These are phyloP conservation scores for Meliscaeva auricollis DNA, from an alignment of 2,888 invertebrate genomes.

Conservation along the genomic window DNA sequence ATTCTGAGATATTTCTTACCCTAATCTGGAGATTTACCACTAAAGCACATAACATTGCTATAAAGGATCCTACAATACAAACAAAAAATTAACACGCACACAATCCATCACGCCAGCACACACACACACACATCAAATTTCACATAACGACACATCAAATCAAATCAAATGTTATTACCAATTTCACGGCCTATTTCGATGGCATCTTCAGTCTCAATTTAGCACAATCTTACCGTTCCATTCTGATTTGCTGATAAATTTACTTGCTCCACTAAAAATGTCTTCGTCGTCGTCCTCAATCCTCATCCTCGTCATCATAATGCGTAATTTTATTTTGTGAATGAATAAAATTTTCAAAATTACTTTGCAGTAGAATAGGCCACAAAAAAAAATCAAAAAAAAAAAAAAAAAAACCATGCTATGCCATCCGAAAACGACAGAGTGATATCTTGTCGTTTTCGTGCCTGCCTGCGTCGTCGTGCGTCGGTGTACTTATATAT, in stretches of 20 bases:
- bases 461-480: too few species aligned
- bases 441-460: too few species aligned
- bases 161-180: slow-evolving; percentile 66
- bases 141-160: not conserved
- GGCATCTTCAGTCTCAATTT: slow-evolving; percentile 56
- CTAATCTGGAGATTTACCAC: too few species aligned
- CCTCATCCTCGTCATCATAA: slow-evolving; percentile 23
- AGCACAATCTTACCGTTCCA: slow-evolving; percentile 48
- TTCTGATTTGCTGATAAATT: slow-evolving; percentile 59
- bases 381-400: too few species aligned
- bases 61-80: too few species aligned
- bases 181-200: slow-evolving; percentile 70
- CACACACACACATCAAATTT: slow-evolving; percentile 4
- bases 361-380: slow-evolving; percentile 3
- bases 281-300: not conserved
- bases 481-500: not conserved
- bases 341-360: slow-evolving; percentile 66
- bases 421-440: not conserved
- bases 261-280: slow-evolving; percentile 11
- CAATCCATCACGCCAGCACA: too few species aligned
- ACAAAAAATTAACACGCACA: too few species aligned
- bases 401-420: not conserved
- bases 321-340: slow-evolving; percentile 63
- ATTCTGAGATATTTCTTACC: too few species aligned
- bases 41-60: too few species aligned